Conservation (phyloP, 2,888 invertebrate genomes). For the Artemia sp. region DNA sequence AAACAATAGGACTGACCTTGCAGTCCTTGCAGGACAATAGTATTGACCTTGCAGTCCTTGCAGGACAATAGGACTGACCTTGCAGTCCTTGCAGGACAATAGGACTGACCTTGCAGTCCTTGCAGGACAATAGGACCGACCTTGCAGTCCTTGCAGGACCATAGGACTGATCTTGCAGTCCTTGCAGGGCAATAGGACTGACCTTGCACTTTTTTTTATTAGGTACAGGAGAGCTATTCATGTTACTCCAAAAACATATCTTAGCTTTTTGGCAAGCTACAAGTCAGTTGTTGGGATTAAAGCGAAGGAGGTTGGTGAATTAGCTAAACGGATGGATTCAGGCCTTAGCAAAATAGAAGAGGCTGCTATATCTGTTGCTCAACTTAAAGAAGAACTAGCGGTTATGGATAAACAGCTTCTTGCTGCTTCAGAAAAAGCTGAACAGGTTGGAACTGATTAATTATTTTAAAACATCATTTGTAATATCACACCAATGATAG, state of each 20-base stretch:
- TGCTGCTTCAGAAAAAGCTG: constrained; percentile 79
- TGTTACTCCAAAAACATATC: constrained; percentile 90
- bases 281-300: constrained; percentile 82
- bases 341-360: constrained; percentile 86
- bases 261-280: constrained; percentile 86
- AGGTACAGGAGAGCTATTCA: constrained; percentile 81
- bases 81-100: too few species aligned
- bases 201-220: too few species aligned
- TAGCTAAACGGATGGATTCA: constrained; percentile 83
- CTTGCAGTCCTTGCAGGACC: too few species aligned
- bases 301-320: constrained; percentile 69
- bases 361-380: constrained; percentile 80
- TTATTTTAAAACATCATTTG: neutral
- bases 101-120: too few species aligned
- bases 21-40: too few species aligned
- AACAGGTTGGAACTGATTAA: constrained; percentile 40
- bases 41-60: too few species aligned
- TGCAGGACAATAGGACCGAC: too few species aligned
- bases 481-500: neutral
- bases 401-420: constrained; percentile 87
- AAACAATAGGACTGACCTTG: too few species aligned
- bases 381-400: constrained; percentile 74
- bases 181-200: too few species aligned
- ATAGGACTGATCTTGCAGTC: too few species aligned
- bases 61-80: too few species aligned